Base-by-base conservation (phyloP, 2,888 invertebrate species). In the Ochropacha duplaris region DNA sequence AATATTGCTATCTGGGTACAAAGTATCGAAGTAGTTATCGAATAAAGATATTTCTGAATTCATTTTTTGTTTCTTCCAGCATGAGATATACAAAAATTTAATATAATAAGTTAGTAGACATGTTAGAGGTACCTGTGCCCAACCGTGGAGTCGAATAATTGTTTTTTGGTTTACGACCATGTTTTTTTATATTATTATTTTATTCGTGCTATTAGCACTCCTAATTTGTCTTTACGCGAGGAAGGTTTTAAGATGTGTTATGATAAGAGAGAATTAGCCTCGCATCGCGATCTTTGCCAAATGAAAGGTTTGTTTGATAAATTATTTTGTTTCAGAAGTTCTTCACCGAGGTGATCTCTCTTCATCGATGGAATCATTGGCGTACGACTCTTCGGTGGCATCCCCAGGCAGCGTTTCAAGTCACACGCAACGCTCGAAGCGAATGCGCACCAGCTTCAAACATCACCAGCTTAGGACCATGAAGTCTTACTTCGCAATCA, bases 401-500 rank as follows among this genome's bases (percentile, higher is more conserved):
- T 96, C 96, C 0, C 96, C 96, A 0, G 95, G 95, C 1, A 95
- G 95, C 59, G 94, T 95, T 16, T 85, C 89, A 0, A 88, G 92
- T 39, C 93, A 92, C 90, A 83, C 93, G 69, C 87, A 96, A 93
- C 86, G 98, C 61, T 97, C 98, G 60, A 99, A 99, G 88, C 95
- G 99, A 59, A 99, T 99, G 98, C 94, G 99, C 58, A 99, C 99
- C 54, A 99, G 99, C 71, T 99, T 99, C 94, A 99, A 99, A 86
- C 99, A 99, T 87, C 99, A 99, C 86, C 99, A 99, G 87, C 94
- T 99, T 64, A 94, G 99, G 62, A 99, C 99, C 56, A 99, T 99
- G 99, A 99, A 99, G 91, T 98, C 98, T 50, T 99, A 99, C 88
- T 99, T 99, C 87, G 97, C 98, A 55, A 97, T 99, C 81, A 99